phyloP scores from a whole-genome alignment of 2,797 vertebrate species.

The Tarsius wallacei region DNA sequence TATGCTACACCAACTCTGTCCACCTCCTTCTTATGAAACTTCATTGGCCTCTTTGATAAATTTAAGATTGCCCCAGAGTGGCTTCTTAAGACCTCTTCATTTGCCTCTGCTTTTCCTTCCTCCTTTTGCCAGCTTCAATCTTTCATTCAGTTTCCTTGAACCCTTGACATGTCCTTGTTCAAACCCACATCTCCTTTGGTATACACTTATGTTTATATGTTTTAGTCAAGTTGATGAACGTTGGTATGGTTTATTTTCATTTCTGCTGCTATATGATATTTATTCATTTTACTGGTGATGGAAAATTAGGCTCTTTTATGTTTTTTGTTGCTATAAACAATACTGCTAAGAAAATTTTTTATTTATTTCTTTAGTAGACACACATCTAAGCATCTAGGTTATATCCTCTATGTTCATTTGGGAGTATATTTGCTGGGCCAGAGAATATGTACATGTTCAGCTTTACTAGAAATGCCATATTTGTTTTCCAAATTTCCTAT shows the following conservation, averaged over 20 bases:
- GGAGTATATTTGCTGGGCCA: neutral
- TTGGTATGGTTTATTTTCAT: neutral
- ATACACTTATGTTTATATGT: neutral
- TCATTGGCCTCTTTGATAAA: neutral
- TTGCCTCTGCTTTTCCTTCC: neutral
- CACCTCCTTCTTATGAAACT: neutral
- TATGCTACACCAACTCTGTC: neutral
- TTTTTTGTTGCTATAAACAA: neutral
- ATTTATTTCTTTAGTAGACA: neutral
- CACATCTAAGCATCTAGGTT: neutral
- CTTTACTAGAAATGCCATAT: neutral
- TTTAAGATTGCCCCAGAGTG: neutral
- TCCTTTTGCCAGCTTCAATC: neutral
- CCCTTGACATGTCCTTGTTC: neutral
- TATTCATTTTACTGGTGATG: neutral
- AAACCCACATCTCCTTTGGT: neutral
- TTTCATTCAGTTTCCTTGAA: neutral
- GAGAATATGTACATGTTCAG: neutral
- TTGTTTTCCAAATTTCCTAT: neutral
- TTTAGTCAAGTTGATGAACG: neutral
- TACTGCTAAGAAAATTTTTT: constrained; percentile 6
- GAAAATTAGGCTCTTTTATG: neutral
- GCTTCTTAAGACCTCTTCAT: neutral
- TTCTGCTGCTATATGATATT: neutral
- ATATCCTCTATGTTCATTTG: neutral